Evolutionary conservation across 2,888 invertebrate species (phyloP).

Genomic region (Ernsta delagoae): DNA sequence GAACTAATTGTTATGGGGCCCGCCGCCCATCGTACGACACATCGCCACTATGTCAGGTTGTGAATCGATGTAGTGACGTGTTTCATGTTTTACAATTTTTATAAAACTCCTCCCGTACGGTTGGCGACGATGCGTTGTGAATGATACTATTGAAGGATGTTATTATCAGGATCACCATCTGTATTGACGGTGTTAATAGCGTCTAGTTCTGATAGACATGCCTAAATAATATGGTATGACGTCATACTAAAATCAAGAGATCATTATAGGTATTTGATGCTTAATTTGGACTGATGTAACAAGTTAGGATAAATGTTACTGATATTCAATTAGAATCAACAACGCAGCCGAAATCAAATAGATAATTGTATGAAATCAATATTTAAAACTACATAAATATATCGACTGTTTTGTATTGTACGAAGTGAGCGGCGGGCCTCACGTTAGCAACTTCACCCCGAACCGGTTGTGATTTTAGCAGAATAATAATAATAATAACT

Average conservation of each 20-base stretch:
- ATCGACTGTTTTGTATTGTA: too few species aligned
- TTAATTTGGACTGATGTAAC: constrained; percentile 31
- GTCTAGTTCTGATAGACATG: constrained; percentile 2
- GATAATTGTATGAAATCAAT: constrained; percentile 13
- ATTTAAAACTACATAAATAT: too few species aligned
- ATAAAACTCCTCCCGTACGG: background rate
- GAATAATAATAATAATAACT: constrained; percentile 55
- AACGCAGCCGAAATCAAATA: constrained; percentile 35
- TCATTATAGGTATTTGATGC: constrained; percentile 33
- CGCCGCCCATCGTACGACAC: constrained; percentile 47
- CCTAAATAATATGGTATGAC: constrained; percentile 3
- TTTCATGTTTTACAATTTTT: constrained; percentile 26
- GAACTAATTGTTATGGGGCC: constrained; percentile 62
- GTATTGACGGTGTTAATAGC: background rate
- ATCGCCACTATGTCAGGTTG: constrained; percentile 15
- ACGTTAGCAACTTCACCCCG: constrained; percentile 59
- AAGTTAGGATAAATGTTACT: constrained; percentile 25
- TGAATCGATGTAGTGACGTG: constrained; percentile 21
- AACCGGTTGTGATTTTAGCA: constrained; percentile 56
- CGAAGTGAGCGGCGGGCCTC: constrained; percentile 59
- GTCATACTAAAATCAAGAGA: constrained; percentile 24
- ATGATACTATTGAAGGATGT: background rate
- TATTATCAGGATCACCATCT: too few species aligned
- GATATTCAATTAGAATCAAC: constrained; percentile 18
- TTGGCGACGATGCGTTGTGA: constrained; percentile 19